Evolutionary conservation across 2,888 invertebrate genomes (phyloP).

Genomic region (Drosophila merina): DNA sequence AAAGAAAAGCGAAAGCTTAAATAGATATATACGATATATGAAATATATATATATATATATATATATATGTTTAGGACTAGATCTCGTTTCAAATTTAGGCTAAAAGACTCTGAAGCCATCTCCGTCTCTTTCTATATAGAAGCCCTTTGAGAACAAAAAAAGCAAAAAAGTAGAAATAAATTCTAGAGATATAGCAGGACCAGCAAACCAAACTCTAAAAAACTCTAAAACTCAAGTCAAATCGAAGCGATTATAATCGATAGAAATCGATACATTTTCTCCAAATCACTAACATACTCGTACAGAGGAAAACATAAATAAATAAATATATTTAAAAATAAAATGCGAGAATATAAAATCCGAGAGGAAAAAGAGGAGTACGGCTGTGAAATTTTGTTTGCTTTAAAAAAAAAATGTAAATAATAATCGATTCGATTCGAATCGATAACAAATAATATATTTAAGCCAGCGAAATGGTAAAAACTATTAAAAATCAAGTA

Average conservation of each 20-base stretch:
- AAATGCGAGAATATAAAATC: constrained; percentile 37
- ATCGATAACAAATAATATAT: constrained; percentile 1
- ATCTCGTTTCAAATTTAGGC: constrained; percentile 31
- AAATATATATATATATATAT: constrained; percentile 8
- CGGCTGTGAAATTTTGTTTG: constrained; percentile 81
- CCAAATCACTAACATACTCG: constrained; percentile 1
- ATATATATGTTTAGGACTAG: constrained; percentile 8
- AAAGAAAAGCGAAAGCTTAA: constrained; percentile 24
- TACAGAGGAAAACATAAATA: not conserved
- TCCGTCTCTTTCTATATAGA: constrained; percentile 53
- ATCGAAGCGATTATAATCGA: constrained; percentile 13
- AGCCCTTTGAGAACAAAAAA: constrained; percentile 11
- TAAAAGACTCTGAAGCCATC: constrained; percentile 45
- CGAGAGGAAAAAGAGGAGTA: constrained; percentile 65
- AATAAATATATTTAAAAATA: constrained; percentile 13
- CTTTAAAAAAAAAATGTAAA: constrained; percentile 68
- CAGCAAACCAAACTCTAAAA: constrained; percentile 38
- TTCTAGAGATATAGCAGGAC: constrained; percentile 49
- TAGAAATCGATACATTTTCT: constrained; percentile 4
- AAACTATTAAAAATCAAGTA: constrained; percentile 35
- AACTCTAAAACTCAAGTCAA: constrained; percentile 16
- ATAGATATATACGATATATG: constrained; percentile 17
- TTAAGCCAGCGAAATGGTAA: constrained; percentile 21
- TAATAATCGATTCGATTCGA: constrained; percentile 37
- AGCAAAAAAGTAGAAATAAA: constrained; percentile 4